A percentile compares a stretch with the other conserved stretches of the same genome.
These are phyloP conservation scores for Drosophila ananassae DNA, from an alignment of 1,140 invertebrate species.

Conservation along the genomic window DNA sequence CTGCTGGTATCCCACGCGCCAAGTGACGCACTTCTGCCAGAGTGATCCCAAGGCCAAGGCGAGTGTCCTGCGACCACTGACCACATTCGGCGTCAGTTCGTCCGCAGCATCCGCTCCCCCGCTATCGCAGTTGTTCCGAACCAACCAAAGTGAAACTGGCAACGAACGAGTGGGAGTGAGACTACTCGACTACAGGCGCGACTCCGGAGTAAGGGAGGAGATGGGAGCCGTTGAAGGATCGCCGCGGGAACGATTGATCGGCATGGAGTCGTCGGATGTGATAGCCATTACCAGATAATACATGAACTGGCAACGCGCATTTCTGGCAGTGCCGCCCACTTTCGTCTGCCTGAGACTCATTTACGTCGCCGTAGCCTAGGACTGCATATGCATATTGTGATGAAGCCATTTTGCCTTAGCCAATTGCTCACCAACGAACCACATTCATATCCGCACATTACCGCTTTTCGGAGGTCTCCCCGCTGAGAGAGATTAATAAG, in stretches of 20 bases:
- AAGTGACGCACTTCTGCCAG: constrained; percentile 65
- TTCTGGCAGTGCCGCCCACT: constrained; percentile 39
- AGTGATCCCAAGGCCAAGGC: constrained; percentile 74
- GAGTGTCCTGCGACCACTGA: constrained; percentile 54
- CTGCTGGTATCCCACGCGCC: constrained; percentile 79
- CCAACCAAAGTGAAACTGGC: constrained; percentile 7
- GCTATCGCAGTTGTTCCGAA: constrained; percentile 24
- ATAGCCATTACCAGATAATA: constrained; percentile 69
- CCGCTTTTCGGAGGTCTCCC: constrained; percentile 32
- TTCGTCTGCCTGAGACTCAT: constrained; percentile 56
- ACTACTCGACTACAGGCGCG: constrained; percentile 64
- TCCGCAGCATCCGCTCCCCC: constrained; percentile 3
- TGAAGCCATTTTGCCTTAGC: constrained; percentile 50
- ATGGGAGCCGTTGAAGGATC: constrained; percentile 27
- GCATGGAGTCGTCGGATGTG: constrained; percentile 54
- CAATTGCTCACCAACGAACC: constrained; percentile 13
- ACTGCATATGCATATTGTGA: constrained; percentile 24
- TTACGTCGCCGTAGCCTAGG: constrained; percentile 42
- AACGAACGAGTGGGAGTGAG: constrained; percentile 64
- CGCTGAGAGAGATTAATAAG: constrained; percentile 75
- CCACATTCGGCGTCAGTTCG: constrained; percentile 34
- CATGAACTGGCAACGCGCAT: constrained; percentile 49
- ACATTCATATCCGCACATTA: constrained; percentile 20
- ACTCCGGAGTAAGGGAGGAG: constrained; percentile 38
- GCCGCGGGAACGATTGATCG: constrained; percentile 46